phyloP scores from a whole-genome alignment of 2,797 vertebrate genomes.

The Limnodromus scolopaceus region DNA sequence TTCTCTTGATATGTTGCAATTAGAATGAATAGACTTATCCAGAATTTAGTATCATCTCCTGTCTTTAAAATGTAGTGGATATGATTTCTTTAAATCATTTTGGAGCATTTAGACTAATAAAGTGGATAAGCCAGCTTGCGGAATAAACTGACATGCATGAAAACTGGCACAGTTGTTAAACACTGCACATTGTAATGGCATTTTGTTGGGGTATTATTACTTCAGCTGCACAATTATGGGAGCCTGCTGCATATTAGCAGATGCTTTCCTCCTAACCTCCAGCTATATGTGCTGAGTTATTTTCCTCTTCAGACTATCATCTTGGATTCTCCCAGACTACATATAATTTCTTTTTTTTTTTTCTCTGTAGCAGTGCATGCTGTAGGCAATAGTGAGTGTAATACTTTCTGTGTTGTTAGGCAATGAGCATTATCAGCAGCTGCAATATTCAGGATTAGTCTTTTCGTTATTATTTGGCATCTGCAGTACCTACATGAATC shows the following conservation, averaged over 20 bases:
- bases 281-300: not conserved
- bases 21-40: not conserved
- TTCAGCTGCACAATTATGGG: constrained; percentile 52
- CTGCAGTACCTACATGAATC: constrained; percentile 9
- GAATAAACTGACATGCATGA: not conserved
- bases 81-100: not conserved
- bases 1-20: not conserved
- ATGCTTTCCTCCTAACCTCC: not conserved
- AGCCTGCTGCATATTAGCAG: not conserved
- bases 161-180: constrained; percentile 45
- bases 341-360: not conserved
- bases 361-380: not conserved
- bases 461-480: constrained; percentile 44
- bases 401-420: constrained; percentile 52
- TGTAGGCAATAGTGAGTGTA: constrained; percentile 8
- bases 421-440: constrained; percentile 37
- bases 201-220: constrained; percentile 49
- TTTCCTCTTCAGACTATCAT: not conserved
- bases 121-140: not conserved
- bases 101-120: not conserved
- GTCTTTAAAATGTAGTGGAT: not conserved
- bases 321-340: not conserved
- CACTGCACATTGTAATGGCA: constrained; percentile 3
- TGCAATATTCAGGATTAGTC: constrained; percentile 40
- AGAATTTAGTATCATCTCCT: not conserved